Percentiles rank a stretch among this genome's conserved stretches.
phyloP scores from a whole-genome alignment of 2,888 invertebrate genomes.

The Athalia circularis region DNA sequence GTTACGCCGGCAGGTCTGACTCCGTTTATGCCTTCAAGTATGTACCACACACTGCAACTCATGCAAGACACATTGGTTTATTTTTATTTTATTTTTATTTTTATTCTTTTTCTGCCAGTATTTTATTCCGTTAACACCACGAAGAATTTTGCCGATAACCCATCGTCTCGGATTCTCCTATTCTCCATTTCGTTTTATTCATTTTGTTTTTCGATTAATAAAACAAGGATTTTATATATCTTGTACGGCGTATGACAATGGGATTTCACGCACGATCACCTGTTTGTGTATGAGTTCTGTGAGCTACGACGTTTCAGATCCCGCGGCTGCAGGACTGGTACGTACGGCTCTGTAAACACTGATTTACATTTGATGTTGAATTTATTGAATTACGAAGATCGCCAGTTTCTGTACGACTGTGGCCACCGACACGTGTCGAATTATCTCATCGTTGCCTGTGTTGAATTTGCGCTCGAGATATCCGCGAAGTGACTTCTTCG shows the following conservation, averaged over 20 bases:
- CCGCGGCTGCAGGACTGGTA: not conserved
- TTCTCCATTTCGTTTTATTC: not conserved
- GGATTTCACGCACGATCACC: not conserved
- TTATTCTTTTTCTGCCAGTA: not conserved
- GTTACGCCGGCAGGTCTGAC: constrained; percentile 44
- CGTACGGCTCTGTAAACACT: constrained; percentile 14
- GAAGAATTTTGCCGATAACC: constrained; percentile 1
- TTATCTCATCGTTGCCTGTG: constrained; percentile 37
- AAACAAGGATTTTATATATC: not conserved
- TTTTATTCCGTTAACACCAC: constrained; percentile 36
- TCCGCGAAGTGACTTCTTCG: constrained; percentile 34
- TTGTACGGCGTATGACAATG: not conserved
- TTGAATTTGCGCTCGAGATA: constrained; percentile 39
- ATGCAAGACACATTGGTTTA: constrained; percentile 28
- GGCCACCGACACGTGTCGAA: constrained; percentile 38
- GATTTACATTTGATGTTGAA: constrained; percentile 30
- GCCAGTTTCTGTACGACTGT: constrained; percentile 9
- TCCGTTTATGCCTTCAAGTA: constrained; percentile 40
- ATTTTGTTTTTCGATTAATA: not conserved
- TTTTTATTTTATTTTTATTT: not conserved
- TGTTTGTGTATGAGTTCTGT: not conserved
- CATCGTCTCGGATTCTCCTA: not conserved
- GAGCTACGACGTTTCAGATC: not conserved
- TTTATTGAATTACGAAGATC: constrained; percentile 34
- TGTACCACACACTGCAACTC: constrained; percentile 20